These are phyloP conservation scores for Altica lythri DNA, from an alignment of 2,888 invertebrate genomes.

Conservation along the genomic window DNA sequence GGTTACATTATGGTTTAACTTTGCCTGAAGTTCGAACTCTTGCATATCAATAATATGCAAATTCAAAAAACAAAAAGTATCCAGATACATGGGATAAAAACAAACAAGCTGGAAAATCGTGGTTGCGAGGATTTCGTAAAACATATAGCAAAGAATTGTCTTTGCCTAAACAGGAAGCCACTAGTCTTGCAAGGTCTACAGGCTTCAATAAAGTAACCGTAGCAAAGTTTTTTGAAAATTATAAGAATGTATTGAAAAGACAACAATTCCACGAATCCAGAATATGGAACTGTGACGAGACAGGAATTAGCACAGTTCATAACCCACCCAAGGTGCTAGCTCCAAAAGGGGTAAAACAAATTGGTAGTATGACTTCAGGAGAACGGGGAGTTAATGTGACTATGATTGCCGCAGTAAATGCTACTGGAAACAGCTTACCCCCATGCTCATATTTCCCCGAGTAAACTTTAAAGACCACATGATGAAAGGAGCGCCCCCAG, in stretches of 20 bases:
- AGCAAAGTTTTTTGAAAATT: background rate
- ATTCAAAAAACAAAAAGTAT: too few species aligned
- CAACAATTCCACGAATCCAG: background rate
- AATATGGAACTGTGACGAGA: background rate
- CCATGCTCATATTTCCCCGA: conserved; percentile 14
- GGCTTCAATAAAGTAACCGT: background rate
- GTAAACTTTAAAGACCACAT: conserved; percentile 14
- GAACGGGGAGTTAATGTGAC: too few species aligned
- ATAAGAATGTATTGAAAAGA: background rate
- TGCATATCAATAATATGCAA: too few species aligned
- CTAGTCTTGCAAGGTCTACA: background rate
- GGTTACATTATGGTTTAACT: too few species aligned
- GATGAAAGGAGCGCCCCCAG: conserved; percentile 22
- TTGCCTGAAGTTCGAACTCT: too few species aligned
- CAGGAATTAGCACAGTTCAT: background rate
- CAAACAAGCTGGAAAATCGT: too few species aligned
- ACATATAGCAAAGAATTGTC: too few species aligned
- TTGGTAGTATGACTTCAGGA: conserved; percentile 41
- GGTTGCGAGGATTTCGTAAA: too few species aligned
- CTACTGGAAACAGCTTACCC: conserved; percentile 7
- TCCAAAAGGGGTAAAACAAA: conserved; percentile 40
- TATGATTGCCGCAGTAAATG: conserved; percentile 18
- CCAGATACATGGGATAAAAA: too few species aligned
- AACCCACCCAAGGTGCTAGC: conserved; percentile 38
- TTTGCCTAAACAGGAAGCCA: background rate